phyloP scores from a whole-genome alignment of 2,888 invertebrate genomes.

The Microdon myrmicae region DNA sequence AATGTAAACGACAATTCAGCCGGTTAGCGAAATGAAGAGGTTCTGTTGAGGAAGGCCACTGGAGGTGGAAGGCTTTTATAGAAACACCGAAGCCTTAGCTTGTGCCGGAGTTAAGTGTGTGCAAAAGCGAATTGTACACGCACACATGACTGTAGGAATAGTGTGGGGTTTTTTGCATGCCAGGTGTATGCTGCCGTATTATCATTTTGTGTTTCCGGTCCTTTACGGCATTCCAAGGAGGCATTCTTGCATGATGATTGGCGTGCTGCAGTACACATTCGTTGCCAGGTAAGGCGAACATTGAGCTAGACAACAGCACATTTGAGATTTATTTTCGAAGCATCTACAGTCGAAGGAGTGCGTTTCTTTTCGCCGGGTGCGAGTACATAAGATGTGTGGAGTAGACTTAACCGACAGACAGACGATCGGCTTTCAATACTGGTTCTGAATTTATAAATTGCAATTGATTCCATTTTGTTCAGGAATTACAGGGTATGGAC shows the following conservation, averaged over 20 bases:
- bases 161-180: no score
- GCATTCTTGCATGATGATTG: slow-evolving; percentile 48
- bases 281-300: slow-evolving; percentile 40
- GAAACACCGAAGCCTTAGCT: no score
- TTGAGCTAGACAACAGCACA: slow-evolving; percentile 48
- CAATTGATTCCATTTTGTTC: no score
- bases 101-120: slow-evolving; percentile 1
- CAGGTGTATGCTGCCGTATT: slow-evolving; percentile 49
- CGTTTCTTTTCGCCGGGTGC: slow-evolving; percentile 29
- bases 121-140: slow-evolving; percentile 30
- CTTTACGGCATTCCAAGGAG: slow-evolving; percentile 48
- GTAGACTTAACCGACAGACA: not conserved
- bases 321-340: slow-evolving; percentile 47
- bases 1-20: slow-evolving; percentile 41
- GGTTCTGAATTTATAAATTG: no score
- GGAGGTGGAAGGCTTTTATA: slow-evolving; percentile 6
- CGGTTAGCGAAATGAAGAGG: slow-evolving; percentile 40
- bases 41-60: slow-evolving; percentile 5
- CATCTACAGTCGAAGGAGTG: slow-evolving; percentile 27
- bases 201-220: slow-evolving; percentile 51
- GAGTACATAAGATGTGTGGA: slow-evolving; percentile 5
- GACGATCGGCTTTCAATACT: no score
- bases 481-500: no score
- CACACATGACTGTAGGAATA: slow-evolving; percentile 10
- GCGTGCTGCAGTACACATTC: slow-evolving; percentile 35